These are phyloP conservation scores for Streblospio benedicti DNA, from an alignment of 1,140 invertebrate genomes.

Conservation along the genomic window DNA sequence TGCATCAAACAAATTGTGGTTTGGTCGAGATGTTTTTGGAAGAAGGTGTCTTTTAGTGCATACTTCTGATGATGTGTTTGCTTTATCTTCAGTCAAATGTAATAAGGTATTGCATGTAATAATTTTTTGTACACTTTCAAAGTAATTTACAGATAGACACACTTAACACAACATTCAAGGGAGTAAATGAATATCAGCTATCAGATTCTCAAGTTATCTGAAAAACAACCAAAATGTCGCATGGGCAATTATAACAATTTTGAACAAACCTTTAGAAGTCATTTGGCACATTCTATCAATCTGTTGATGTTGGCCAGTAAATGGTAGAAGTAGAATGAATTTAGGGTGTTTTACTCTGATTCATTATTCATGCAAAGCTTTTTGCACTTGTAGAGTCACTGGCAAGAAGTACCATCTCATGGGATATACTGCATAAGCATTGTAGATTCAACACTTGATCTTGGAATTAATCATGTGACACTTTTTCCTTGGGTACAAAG, in stretches of 20 bases:
- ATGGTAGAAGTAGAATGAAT: neutral
- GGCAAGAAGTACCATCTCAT: slow-evolving; percentile 63
- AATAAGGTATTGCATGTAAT: neutral
- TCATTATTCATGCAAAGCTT: neutral
- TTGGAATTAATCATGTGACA: too few relatives aligned
- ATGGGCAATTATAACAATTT: too few relatives aligned
- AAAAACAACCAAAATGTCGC: too few relatives aligned
- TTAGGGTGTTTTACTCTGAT: neutral
- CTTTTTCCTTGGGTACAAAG: too few relatives aligned
- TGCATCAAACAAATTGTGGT: slow-evolving; percentile 58
- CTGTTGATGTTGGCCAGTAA: neutral
- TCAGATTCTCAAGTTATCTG: neutral
- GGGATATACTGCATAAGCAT: slow-evolving; percentile 61
- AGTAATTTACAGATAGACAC: neutral
- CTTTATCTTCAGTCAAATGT: neutral
- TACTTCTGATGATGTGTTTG: slow-evolving; percentile 18
- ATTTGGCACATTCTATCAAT: too few relatives aligned
- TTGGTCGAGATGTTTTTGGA: slow-evolving; percentile 76
- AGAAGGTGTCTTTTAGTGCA: slow-evolving; percentile 69
- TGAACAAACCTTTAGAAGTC: too few relatives aligned
- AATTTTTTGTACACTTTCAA: neutral
- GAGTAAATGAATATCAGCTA: neutral
- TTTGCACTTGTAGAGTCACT: slow-evolving; percentile 27
- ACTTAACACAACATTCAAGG: neutral
- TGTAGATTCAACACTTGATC: slow-evolving; percentile 21